These are phyloP conservation scores for Myocastor coypus DNA, from an alignment of 2,113 vertebrate species.

Conservation along the genomic window DNA sequence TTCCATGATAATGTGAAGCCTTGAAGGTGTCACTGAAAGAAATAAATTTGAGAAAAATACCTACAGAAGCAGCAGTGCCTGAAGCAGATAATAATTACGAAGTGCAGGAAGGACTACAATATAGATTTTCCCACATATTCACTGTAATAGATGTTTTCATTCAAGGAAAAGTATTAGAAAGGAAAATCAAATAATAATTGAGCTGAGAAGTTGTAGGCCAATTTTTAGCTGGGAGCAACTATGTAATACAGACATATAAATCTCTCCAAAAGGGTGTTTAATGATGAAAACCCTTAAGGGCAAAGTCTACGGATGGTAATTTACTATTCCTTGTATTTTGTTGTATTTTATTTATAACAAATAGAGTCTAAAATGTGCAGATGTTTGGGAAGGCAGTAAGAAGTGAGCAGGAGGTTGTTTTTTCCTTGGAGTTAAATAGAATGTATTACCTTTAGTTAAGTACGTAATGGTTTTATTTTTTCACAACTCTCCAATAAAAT, in stretches of 20 bases:
- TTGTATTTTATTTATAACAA: conserved; percentile 12
- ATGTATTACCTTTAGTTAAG: not conserved
- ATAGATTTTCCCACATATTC: conserved; percentile 33
- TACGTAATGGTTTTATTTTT: not conserved
- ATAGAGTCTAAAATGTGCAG: not conserved
- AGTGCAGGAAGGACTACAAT: not conserved
- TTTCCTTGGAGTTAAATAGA: not conserved
- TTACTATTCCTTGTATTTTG: not conserved
- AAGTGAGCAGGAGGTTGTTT: not conserved
- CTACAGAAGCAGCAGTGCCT: conserved; percentile 29
- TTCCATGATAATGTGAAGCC: conserved; percentile 48
- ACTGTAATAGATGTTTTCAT: conserved; percentile 60
- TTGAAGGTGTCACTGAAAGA: conserved; percentile 45
- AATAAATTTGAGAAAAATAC: conserved; percentile 45
- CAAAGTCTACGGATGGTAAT: not conserved
- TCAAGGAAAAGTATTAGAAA: conserved; percentile 53
- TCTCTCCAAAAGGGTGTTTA: conserved; percentile 49
- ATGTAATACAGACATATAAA: not conserved
- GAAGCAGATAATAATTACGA: conserved; percentile 52
- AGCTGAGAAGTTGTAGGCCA: conserved; percentile 38
- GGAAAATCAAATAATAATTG: conserved; percentile 71
- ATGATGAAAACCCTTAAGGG: not conserved
- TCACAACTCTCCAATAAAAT: not conserved
- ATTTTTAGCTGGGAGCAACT: conserved; percentile 63
- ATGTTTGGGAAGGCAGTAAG: not conserved